These are phyloP conservation scores for Coleophora deauratella DNA, from an alignment of 2,888 invertebrate species.

Conservation along the genomic window DNA sequence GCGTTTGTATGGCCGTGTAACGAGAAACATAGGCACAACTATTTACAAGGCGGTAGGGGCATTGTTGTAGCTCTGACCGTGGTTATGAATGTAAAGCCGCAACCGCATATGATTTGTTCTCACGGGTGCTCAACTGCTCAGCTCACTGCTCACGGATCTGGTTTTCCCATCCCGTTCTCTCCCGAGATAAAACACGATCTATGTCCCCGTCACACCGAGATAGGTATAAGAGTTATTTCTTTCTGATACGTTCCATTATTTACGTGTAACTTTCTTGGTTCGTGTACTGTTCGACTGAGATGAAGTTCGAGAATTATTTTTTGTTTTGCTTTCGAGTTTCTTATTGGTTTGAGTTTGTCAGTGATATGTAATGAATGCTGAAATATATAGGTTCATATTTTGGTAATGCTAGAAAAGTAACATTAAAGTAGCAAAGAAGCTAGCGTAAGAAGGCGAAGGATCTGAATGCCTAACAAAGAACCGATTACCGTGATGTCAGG, in stretches of 20 bases:
- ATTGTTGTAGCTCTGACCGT: conserved; percentile 16
- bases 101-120: conserved; percentile 51
- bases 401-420: no score
- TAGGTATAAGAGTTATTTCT: conserved; percentile 29
- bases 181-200: conserved; percentile 21
- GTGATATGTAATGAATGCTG: no score
- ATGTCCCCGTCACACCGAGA: conserved; percentile 35
- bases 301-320: no score
- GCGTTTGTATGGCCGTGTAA: conserved; percentile 24
- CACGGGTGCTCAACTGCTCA: no score
- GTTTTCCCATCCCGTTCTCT: conserved; percentile 39
- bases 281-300: not conserved
- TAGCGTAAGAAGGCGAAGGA: no score
- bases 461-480: no score
- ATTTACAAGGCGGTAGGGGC: no score
- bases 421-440: no score
- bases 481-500: no score
- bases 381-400: no score
- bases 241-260: conserved; percentile 23
- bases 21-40: not conserved
- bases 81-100: conserved; percentile 39
- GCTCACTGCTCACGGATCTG: conserved; percentile 57
- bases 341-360: no score
- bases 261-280: not conserved
- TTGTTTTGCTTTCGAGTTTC: no score